Evolutionary conservation across 1,140 invertebrate species (phyloP).

Genomic region (Brachionus sp.): DNA sequence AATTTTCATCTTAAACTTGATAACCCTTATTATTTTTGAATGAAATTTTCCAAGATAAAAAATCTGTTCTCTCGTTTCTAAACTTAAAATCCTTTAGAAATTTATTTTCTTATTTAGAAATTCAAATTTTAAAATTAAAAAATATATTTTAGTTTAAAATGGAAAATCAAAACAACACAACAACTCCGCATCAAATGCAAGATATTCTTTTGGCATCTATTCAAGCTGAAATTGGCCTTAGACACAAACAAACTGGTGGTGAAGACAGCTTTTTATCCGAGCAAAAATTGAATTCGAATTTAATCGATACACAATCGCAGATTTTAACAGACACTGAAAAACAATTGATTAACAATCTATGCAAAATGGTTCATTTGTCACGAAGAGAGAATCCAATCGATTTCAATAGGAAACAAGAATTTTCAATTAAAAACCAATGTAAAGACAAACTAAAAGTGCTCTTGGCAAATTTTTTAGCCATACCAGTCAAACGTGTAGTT

Average conservation of each 20-base stretch:
- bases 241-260: neutral
- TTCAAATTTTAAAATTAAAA: neutral
- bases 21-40: neutral
- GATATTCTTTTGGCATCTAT: neutral
- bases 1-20: neutral
- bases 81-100: neutral
- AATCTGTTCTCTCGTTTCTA: neutral
- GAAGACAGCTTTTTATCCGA: neutral
- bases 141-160: neutral
- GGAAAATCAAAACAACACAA: neutral
- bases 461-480: conserved; percentile 35
- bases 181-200: neutral
- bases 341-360: neutral
- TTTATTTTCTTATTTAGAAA: neutral
- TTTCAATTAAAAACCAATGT: neutral
- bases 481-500: conserved; percentile 31
- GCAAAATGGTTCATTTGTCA: neutral
- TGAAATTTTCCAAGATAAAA: neutral
- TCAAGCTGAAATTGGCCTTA: neutral
- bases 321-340: neutral
- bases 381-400: neutral
- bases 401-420: neutral
- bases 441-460: neutral
- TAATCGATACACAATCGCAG: neutral
- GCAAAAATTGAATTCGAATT: neutral